Conservation (phyloP, 2,888 invertebrate genomes). For the Dysmachus trigonus region DNA sequence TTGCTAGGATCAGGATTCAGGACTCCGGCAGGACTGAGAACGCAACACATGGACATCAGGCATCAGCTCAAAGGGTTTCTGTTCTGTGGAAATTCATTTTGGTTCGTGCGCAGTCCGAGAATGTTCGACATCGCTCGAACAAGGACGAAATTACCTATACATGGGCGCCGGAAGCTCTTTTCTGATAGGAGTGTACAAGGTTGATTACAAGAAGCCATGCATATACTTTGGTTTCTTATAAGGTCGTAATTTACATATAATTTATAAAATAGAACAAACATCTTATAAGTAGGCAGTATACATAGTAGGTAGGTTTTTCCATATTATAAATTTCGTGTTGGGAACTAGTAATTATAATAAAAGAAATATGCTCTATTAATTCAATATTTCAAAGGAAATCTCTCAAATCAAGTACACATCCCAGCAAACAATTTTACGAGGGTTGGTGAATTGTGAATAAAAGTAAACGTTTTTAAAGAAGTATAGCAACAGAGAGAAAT, state of each 20-base stretch:
- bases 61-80: background rate
- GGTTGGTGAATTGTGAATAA: no score
- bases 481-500: no score
- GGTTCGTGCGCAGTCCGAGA: background rate
- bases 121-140: background rate
- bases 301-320: no score
- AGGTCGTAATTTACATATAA: background rate
- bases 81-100: background rate
- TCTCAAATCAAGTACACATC: background rate
- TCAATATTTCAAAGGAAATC: no score
- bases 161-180: background rate
- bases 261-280: background rate
- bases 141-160: background rate
- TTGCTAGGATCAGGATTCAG: background rate
- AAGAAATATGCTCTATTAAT: no score
- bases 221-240: background rate
- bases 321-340: background rate
- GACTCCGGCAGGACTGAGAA: no score
- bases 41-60: slow-evolving; percentile 8
- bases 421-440: no score
- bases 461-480: no score
- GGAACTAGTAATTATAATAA: background rate
- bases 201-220: background rate
- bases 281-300: background rate
- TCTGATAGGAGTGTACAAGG: background rate